phyloP scores from a whole-genome alignment of 64 coral and sea anemone species.

The Montipora efflorescens region DNA sequence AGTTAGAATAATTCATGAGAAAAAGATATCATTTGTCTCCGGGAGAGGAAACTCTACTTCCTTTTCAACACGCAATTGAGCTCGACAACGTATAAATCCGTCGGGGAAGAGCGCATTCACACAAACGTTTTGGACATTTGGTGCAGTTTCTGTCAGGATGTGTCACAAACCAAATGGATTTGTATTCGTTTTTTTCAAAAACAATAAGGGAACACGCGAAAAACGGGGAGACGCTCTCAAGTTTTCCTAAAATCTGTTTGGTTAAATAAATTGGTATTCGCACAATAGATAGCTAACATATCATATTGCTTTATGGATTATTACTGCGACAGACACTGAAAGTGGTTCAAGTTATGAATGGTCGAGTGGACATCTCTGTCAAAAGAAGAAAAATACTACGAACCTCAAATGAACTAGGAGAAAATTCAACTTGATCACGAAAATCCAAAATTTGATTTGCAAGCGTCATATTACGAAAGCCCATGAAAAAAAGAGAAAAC shows the following conservation, averaged over 20 bases:
- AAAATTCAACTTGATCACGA: conserved; percentile 31
- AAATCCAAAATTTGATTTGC: neutral
- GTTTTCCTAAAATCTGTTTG: conserved; percentile 16
- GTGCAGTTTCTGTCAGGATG: neutral
- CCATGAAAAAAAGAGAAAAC: neutral
- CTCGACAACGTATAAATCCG: neutral
- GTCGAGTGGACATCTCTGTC: conserved; percentile 48
- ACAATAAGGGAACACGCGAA: conserved; percentile 37
- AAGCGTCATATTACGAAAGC: conserved; percentile 16
- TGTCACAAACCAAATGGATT: neutral
- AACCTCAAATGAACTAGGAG: conserved; percentile 42
- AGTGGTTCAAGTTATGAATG: conserved; percentile 31
- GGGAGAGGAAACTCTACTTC: conserved; percentile 45
- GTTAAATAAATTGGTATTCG: conserved; percentile 32
- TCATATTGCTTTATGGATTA: neutral
- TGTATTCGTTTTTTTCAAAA: neutral
- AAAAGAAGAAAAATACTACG: conserved; percentile 36
- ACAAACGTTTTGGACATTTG: neutral
- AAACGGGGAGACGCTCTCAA: conserved; percentile 18
- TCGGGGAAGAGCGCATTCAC: neutral
- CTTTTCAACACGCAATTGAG: neutral
- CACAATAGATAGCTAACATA: conserved; percentile 7
- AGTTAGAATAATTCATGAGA: conserved; percentile 60
- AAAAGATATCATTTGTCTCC: conserved; percentile 59
- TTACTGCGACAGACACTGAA: neutral